Base-by-base conservation (phyloP, 2,888 invertebrate genomes). In the Eledona agricola region DNA sequence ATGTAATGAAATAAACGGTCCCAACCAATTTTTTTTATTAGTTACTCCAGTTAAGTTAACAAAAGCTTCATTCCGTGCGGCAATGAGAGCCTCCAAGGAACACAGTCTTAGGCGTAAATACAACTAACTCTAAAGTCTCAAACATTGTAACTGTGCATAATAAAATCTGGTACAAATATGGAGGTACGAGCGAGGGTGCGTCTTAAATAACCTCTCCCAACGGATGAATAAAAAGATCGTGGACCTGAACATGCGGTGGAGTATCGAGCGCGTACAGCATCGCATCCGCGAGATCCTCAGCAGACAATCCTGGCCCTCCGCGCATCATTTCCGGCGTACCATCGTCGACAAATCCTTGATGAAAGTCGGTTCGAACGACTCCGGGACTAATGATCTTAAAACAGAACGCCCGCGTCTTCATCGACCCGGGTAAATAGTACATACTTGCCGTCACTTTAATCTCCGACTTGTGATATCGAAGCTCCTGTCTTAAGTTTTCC, bases 391-490 rank as follows among this genome's bases (percentile, higher is more conserved):
- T 34, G 22, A 22, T 35, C 40, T 40, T 16, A 11, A 35, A 34
- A n/a, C n/a, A n/a, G n/a, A n/a, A n/a, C n/a, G n/a, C n/a, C n/a
- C n/a, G n/a, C n/a, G n/a, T n/a, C n/a, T 7, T 25, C 7, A 31
- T 17, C 19, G 7, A 4, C 11, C 7, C 9, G 9, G 7, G 7
- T n/a, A n/a, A 22, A 22, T 22, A 22, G 2, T 29, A 28, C 12
- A 3, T 1, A 12, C 59, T 59, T 52, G 66, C 67, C 9, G 66
- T 62, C n/a, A 66, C 57, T 62, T 65, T 64, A 17, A 66, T 66
- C n/a, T 45, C 34, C 9, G 52, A 55, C 6, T 52, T 49, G 6
- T 35, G 16, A 19, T 28, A 51, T 4, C 42, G 15, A 40, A 67
- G 22, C 37, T 67, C 66, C 11, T 65, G 65, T 12, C 62, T 55